phyloP scores from a whole-genome alignment of 1,140 invertebrate species.

The Galendromus occidentalis region DNA sequence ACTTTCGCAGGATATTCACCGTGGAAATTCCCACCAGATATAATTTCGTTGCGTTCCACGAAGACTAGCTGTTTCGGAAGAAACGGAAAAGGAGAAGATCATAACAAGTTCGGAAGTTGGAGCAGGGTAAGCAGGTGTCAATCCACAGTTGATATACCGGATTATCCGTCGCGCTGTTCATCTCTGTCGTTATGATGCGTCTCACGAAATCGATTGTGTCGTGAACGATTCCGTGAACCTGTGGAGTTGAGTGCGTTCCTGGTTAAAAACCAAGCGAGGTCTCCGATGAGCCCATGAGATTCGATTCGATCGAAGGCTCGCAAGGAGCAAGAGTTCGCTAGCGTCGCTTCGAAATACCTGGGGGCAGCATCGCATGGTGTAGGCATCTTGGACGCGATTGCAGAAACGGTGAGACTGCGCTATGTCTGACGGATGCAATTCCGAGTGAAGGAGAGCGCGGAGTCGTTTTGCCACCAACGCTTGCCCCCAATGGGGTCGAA shows the following conservation, averaged over 20 bases:
- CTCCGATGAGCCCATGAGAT: too few relatives aligned
- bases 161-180: conserved; percentile 54
- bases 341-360: conserved; percentile 35
- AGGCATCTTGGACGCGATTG: conserved; percentile 49
- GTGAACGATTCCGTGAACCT: conserved; percentile 43
- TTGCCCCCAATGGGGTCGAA: conserved; percentile 47
- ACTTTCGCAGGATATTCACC: conserved; percentile 55
- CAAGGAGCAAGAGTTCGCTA: too few relatives aligned
- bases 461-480: conserved; percentile 39
- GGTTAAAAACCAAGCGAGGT: too few relatives aligned
- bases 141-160: conserved; percentile 32
- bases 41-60: conserved; percentile 43
- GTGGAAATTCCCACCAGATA: conserved; percentile 48
- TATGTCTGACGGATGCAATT: conserved; percentile 45
- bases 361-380: conserved; percentile 47
- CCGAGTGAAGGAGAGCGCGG: conserved; percentile 43
- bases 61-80: conserved; percentile 38
- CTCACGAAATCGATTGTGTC: conserved; percentile 48
- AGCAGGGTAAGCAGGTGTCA: not conserved
- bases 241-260: conserved; percentile 14
- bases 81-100: conserved; percentile 4
- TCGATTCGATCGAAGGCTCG: too few relatives aligned
- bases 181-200: conserved; percentile 40
- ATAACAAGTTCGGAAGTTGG: not conserved
- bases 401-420: conserved; percentile 49